Evolutionary conservation across 2,888 invertebrate species (phyloP).

Genomic region (Megalurothrips usitatus): DNA sequence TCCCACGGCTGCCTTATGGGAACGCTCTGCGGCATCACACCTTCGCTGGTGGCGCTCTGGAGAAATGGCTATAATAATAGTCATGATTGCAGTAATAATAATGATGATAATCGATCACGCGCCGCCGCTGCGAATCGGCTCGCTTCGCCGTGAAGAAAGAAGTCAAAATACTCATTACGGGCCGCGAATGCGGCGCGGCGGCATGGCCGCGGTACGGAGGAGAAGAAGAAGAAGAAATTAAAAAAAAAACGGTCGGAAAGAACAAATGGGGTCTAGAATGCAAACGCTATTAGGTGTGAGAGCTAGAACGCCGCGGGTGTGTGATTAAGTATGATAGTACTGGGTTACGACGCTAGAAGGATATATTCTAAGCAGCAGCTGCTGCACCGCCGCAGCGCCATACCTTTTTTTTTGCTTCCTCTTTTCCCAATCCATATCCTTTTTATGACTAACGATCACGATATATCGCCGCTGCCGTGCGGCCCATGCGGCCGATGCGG

Average conservation of each 20-base stretch:
- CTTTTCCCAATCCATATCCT: background rate
- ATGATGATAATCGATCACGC: background rate
- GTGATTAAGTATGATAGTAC: background rate
- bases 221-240: background rate
- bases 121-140: background rate
- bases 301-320: background rate
- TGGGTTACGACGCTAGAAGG: background rate
- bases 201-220: background rate
- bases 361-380: background rate
- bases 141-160: background rate
- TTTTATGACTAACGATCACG: background rate
- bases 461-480: no score
- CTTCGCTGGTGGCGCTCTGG: no score
- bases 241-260: background rate
- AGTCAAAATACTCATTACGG: background rate
- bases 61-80: no score
- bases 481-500: no score
- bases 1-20: no score
- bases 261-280: background rate
- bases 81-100: no score
- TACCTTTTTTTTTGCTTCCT: background rate
- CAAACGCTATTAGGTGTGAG: background rate
- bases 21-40: no score
- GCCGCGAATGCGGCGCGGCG: background rate
- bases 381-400: no score